Base-by-base conservation (phyloP, 2,888 invertebrate genomes). In the Eudemis profundana region DNA sequence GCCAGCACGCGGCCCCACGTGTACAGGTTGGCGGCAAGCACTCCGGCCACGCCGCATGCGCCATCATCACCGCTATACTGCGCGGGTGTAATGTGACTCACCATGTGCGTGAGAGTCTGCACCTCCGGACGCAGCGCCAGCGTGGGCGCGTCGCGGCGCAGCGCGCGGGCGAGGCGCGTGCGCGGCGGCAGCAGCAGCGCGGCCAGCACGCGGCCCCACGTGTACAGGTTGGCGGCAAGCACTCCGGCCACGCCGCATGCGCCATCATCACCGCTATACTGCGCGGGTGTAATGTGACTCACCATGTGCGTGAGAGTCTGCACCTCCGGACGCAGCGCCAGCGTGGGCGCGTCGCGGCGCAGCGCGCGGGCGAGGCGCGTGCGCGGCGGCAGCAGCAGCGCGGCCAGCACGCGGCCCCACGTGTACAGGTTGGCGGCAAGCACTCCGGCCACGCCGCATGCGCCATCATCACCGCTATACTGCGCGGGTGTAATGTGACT, bases 21-120 rank as follows among this genome's bases (percentile, higher is more conserved):
- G 84, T 97, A 96, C 74, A 96, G 87, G 90, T 97, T 98, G 56
- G 96, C 96, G 57, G 98, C n/a, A n/a, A n/a, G n/a, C n/a, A n/a
- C n/a, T n/a, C n/a, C n/a, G n/a, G n/a, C n/a, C n/a, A n/a, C n/a
- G n/a, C n/a, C n/a, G n/a, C n/a, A n/a, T n/a, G 94, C 67, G 97
- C 85, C 57, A 96, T 23, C 3, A 23, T 23, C 23, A 5, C 23
- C 5, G 23, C 5, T 4, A 23, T 23, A 5, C 23, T 23, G 23
- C 3, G 3, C 3, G 23, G 23, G 23, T 4, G 23, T 23, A 23
- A n/a, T n/a, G n/a, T n/a, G 5, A 5, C 86, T 90, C 70, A 97
- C 96, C 95, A 97, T 95, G 12, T 19, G 14, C 12, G 40, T 40
- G 40, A 40, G 40, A 40, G 14, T 4, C 14, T 40, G 40, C 12